Conservation (phyloP, 2,888 invertebrate species). For the Ischnus inquisitorius region DNA sequence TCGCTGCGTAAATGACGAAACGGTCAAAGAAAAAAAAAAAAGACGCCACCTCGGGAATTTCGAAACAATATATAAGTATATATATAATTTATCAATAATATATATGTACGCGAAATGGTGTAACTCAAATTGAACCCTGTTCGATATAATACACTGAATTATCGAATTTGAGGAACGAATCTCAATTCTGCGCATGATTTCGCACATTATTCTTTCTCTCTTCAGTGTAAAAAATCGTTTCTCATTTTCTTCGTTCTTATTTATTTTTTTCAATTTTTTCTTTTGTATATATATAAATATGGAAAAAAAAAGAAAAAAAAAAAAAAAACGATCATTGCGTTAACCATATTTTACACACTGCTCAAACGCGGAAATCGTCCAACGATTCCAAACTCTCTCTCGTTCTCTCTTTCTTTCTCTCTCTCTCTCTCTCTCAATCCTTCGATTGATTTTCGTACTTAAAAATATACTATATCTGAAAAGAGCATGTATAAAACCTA, state of each 20-base stretch:
- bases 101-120: conserved; percentile 50
- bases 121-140: conserved; percentile 79
- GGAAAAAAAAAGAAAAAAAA: conserved; percentile 66
- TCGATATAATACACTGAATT: conserved; percentile 76
- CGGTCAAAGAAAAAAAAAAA: conserved; percentile 16
- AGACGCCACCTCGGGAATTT: conserved; percentile 26
- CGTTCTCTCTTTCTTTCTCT: conserved; percentile 53
- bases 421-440: conserved; percentile 45
- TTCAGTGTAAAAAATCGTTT: conserved; percentile 62
- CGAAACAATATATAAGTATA: conserved; percentile 41
- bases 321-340: conserved; percentile 58
- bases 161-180: conserved; percentile 63
- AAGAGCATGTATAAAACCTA: conserved; percentile 82
- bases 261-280: conserved; percentile 44
- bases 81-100: conserved; percentile 3
- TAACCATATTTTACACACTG: conserved; percentile 65
- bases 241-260: conserved; percentile 42
- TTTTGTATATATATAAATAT: conserved; percentile 57
- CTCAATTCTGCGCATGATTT: conserved; percentile 60
- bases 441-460: conserved; percentile 74
- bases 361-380: conserved; percentile 66
- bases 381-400: conserved; percentile 56
- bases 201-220: conserved; percentile 34
- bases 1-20: conserved; percentile 1
- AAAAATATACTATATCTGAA: conserved; percentile 81